Evolutionary conservation across 1,140 invertebrate species (phyloP), one percentile per base, ranked within the genome.

Genomic region (Drosophila teissieri): DNA sequence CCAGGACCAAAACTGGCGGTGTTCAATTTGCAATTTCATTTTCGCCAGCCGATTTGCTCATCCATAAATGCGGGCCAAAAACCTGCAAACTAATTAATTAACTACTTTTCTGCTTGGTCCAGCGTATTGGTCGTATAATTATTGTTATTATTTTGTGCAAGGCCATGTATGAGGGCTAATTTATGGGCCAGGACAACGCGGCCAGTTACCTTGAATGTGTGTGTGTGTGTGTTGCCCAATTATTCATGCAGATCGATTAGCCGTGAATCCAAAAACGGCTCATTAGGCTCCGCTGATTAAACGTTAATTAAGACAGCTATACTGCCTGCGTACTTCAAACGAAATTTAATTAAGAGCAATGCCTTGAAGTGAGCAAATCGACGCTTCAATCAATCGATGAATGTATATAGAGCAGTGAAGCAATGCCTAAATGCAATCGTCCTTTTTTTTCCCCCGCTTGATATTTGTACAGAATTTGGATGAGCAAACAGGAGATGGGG

Each of bases 161-260:
- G 40, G 27, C 52, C 53, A 17, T 53, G 24, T 14, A 10, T 42
- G 37, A 36, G 7, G 4, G 22, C 39, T 44, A 80, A 84, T 80
- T 80, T 84, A 80, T 60, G 58, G 22, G 14, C 67, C 40, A 48
- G 44, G 64, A 40, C 53, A 63, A 60, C 17, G 24, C 40, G 22
- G 15, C 3, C 48, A 67, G 65, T 63, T 69, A 31, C 22, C 31
- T 40, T 60, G 58, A 54, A 63, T 70, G 48, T 49, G 22, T 65
- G 14, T 58, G 19, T 1, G 19, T 19, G 51, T 62, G 22, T 65
- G 14, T 55, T 40, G n/a, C 48, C 46, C 63, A 81, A 85, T 85
- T 72, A 86, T 86, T 88, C 83, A 79, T 69, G 83, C 75, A 82
- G 79, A 73, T 89, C 83, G 83, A 88, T 88, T 88, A 77, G 73